phyloP scores from a whole-genome alignment of 2,888 invertebrate genomes.

The Tachina lurida region DNA sequence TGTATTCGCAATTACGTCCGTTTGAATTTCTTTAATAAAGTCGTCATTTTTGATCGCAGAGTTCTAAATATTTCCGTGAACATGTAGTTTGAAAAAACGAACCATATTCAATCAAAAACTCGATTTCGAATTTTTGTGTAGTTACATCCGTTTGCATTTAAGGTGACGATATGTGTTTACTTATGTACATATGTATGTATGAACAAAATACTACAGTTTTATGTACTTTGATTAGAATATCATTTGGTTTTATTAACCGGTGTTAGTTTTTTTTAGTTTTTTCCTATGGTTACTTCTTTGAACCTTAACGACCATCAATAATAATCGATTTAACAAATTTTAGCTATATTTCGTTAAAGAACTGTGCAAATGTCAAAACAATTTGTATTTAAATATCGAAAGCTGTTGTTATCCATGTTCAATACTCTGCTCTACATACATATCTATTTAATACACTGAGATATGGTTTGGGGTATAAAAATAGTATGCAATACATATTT shows the following conservation, averaged over 20 bases:
- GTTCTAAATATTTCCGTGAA: no score
- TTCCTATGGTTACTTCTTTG: conserved; percentile 41
- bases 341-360: conserved; percentile 12
- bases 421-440: background rate
- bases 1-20: no score
- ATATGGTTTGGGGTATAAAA: no score
- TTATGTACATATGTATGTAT: background rate
- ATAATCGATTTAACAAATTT: conserved; percentile 66
- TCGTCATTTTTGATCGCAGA: no score
- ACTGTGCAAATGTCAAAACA: conserved; percentile 42
- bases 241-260: conserved; percentile 35
- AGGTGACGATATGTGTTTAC: no score
- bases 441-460: no score
- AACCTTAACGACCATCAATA: conserved; percentile 52
- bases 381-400: conserved; percentile 36
- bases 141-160: no score
- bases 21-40: no score
- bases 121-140: no score
- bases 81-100: no score
- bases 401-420: background rate
- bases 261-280: background rate
- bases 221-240: conserved; percentile 28
- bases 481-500: background rate
- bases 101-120: no score
- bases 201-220: background rate